Evolutionary conservation across 2,888 invertebrate genomes (phyloP).

Genomic region (Drosophila hamatofila): DNA sequence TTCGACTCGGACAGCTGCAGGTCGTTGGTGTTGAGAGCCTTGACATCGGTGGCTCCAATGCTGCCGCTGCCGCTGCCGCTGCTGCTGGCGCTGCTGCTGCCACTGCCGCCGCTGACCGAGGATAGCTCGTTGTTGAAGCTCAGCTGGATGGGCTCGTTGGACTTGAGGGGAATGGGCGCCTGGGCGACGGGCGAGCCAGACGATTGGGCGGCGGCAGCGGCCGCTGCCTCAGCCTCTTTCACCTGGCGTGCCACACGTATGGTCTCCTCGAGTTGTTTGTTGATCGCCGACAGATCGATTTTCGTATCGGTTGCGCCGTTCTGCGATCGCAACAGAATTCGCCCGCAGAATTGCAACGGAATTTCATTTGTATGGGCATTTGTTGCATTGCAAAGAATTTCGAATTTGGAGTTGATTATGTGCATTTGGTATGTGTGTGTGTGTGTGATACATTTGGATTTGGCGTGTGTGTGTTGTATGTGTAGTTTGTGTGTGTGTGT

Average conservation of each 20-base stretch:
- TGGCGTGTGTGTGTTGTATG: background rate
- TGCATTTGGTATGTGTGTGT: slow-evolving; percentile 46
- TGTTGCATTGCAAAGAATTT: slow-evolving; percentile 58
- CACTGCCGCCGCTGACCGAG: slow-evolving; percentile 39
- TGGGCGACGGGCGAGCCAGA: slow-evolving; percentile 61
- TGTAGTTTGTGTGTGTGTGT: slow-evolving; percentile 1
- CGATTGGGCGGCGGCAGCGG: slow-evolving; percentile 65
- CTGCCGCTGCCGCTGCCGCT: slow-evolving; percentile 15
- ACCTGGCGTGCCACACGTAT: slow-evolving; percentile 85
- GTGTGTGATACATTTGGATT: slow-evolving; percentile 7
- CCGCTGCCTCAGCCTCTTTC: slow-evolving; percentile 83
- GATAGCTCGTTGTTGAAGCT: slow-evolving; percentile 83
- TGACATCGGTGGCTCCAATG: slow-evolving; percentile 75
- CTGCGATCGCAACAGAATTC: slow-evolving; percentile 52
- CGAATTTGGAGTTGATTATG: slow-evolving; percentile 63
- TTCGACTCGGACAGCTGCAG: slow-evolving; percentile 88
- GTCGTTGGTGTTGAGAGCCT: slow-evolving; percentile 73
- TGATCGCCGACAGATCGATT: slow-evolving; percentile 85
- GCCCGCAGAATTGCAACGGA: slow-evolving; percentile 22
- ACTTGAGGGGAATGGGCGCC: slow-evolving; percentile 64
- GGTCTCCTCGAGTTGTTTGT: slow-evolving; percentile 85
- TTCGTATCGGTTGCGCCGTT: slow-evolving; percentile 84
- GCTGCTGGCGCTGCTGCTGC: slow-evolving; percentile 31
- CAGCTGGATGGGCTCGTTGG: slow-evolving; percentile 79
- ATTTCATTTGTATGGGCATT: slow-evolving; percentile 36